Base-by-base conservation (phyloP, 2,888 invertebrate genomes). In the Polydrusus pterygomalis region DNA sequence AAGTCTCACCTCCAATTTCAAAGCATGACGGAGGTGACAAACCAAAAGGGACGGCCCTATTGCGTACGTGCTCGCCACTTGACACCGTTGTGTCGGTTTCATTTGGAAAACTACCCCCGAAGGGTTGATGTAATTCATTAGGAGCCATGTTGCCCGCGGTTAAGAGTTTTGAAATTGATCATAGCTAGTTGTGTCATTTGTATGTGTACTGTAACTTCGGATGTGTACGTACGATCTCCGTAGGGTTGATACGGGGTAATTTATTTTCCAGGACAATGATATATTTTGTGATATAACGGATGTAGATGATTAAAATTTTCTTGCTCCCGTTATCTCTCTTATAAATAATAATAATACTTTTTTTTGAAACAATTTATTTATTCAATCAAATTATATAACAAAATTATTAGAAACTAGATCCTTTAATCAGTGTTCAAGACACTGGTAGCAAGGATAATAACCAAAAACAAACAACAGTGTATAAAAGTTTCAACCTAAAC, bases 51-150 rank as follows among this genome's bases (percentile, higher is more conserved):
- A 77, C 68, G 70, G 72, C 45, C 71, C 67, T 71, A 40, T 45
- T 43, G 71, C 40, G 71, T 68, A 75, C 75, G 79, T 77, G 77
- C 69, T 67, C 60, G 79, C 73, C 75, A 79, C 78, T 78, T 79
- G 79, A 79, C 79, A 79, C 79, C 78, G 71, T 77, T 68, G 71
- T 75, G 78, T 70, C 64, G 78, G 78, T 79, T 80, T 79, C 79
- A 75, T 79, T 80, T 81, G 78, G 79, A 78, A 77, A 81, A 78
- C 78, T 75, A 80, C 78, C 78, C 76, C 74, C 73, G 72, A 78
- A 70, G 74, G 78, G 81, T 77, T 81, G 79, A 81, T 80, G 77
- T 81, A 81, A 81, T 81, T 81, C 81, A 81, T 81, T 81, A 81
- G 72, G 69, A 75, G 78, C 77, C 72, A 74, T 80, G 81, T 80